Evolutionary conservation across 2,888 invertebrate genomes (phyloP).

Genomic region (Acleris emargana): DNA sequence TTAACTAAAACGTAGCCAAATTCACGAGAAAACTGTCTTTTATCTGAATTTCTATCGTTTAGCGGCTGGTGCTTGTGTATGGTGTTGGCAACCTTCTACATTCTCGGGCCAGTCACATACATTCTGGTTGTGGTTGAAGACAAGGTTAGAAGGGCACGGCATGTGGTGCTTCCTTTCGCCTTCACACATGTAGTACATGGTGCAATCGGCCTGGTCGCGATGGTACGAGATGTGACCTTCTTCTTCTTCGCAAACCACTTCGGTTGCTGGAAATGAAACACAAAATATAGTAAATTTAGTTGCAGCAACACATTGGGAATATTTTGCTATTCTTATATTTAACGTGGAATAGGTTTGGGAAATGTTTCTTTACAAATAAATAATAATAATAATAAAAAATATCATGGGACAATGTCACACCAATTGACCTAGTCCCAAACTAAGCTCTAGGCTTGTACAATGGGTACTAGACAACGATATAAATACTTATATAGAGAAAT

Average conservation of each 20-base stretch:
- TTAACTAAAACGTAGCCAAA: slow-evolving; percentile 38
- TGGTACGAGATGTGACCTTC: slow-evolving; percentile 98
- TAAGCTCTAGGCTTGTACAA: no score
- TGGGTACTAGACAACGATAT: no score
- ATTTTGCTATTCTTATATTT: no score
- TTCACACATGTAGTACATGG: slow-evolving; percentile 98
- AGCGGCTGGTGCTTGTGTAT: slow-evolving; percentile 79
- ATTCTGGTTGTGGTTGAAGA: slow-evolving; percentile 96
- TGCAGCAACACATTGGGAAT: background rate
- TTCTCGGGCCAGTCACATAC: slow-evolving; percentile 99
- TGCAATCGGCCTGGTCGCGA: slow-evolving; percentile 94
- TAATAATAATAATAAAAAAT: no score
- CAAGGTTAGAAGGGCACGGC: slow-evolving; percentile 96
- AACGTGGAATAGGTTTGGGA: no score
- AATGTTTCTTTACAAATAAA: no score
- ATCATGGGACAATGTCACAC: no score
- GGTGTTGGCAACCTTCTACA: slow-evolving; percentile 90
- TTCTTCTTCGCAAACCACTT: slow-evolving; percentile 95
- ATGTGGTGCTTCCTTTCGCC: slow-evolving; percentile 97
- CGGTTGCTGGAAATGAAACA: slow-evolving; percentile 86
- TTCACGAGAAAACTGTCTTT: slow-evolving; percentile 41
- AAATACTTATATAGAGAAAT: no score
- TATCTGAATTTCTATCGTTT: slow-evolving; percentile 60
- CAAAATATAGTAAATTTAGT: background rate
- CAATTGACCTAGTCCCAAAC: no score